phyloP scores from a whole-genome alignment of 2,797 vertebrate species.

The Rhabdomys pumilio region DNA sequence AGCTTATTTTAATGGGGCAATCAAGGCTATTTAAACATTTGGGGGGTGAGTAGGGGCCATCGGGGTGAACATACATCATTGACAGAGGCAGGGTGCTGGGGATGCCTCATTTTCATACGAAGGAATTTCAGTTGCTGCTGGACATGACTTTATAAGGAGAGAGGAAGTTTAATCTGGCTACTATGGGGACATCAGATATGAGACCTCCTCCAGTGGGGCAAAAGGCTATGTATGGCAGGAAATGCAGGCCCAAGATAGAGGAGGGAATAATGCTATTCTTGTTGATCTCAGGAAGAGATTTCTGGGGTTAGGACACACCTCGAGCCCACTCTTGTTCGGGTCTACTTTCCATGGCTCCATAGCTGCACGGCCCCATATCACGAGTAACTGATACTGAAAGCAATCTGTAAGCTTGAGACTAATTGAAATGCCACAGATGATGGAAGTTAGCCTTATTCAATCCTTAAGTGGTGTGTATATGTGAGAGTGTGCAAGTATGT shows the following conservation, averaged over 20 bases:
- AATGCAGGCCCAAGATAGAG: neutral
- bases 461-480: neutral
- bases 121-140: neutral
- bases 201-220: neutral
- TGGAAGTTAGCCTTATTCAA: neutral
- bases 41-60: neutral
- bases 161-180: neutral
- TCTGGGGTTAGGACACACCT: neutral
- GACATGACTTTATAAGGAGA: neutral
- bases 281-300: neutral
- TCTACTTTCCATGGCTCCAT: neutral
- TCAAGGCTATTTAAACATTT: neutral
- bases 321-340: neutral
- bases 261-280: neutral
- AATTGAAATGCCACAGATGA: neutral
- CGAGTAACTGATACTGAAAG: neutral
- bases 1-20: neutral
- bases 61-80: neutral
- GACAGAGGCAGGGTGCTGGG: neutral
- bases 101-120: neutral
- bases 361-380: neutral
- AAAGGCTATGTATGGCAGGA: neutral
- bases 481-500: neutral
- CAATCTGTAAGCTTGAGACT: slow-evolving; percentile 9
- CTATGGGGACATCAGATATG: neutral